Conservation (phyloP, 2,797 vertebrate species). For the Taeniopygia guttata region DNA sequence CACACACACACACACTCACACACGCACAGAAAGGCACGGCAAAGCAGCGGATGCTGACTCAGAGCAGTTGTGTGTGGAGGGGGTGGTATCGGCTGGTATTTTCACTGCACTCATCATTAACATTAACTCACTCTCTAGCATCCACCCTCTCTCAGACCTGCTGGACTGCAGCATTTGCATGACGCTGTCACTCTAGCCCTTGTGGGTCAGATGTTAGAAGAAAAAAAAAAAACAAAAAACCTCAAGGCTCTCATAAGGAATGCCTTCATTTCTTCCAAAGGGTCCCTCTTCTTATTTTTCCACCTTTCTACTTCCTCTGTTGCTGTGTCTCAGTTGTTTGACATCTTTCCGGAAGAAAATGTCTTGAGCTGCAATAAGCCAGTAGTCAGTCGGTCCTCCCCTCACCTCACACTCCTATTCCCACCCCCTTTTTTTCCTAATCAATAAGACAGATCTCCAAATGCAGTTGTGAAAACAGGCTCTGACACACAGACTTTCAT, state of each 20-base stretch:
- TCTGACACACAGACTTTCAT: constrained; percentile 72
- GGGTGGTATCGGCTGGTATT: constrained; percentile 79
- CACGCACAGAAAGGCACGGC: constrained; percentile 74
- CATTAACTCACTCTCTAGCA: constrained; percentile 79
- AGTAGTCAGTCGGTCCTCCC: constrained; percentile 70
- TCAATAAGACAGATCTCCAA: constrained; percentile 80
- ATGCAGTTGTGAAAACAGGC: constrained; percentile 75
- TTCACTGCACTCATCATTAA: constrained; percentile 83
- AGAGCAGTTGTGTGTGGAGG: constrained; percentile 81
- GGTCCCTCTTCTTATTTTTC: constrained; percentile 73
- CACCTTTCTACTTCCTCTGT: constrained; percentile 75
- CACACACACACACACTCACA: neutral
- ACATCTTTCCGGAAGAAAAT: constrained; percentile 78
- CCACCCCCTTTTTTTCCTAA: constrained; percentile 70
- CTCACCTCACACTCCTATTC: constrained; percentile 75
- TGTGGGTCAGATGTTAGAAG: constrained; percentile 77
- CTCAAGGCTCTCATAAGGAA: constrained; percentile 67
- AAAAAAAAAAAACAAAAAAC: neutral
- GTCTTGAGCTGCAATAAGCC: constrained; percentile 74
- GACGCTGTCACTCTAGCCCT: constrained; percentile 77
- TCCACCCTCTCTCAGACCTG: constrained; percentile 80
- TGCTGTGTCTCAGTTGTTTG: constrained; percentile 73
- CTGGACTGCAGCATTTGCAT: constrained; percentile 81
- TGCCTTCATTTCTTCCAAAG: constrained; percentile 71
- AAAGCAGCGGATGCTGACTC: constrained; percentile 82